phyloP scores from a whole-genome alignment of 2,113 vertebrate species.

The Mohoua ochrocephala region DNA sequence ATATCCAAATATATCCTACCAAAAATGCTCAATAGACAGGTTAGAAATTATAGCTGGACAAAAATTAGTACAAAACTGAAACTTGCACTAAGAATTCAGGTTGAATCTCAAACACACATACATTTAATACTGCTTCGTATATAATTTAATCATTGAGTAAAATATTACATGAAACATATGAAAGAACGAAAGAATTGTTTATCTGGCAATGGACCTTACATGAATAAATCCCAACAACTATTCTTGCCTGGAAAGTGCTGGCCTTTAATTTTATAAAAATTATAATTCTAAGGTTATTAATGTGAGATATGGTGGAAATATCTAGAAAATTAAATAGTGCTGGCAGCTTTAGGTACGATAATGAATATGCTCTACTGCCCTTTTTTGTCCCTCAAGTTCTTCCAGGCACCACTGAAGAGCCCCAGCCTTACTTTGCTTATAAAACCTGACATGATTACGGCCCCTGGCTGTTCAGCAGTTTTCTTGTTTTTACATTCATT shows the following conservation, averaged over 20 bases:
- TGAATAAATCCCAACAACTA: neutral
- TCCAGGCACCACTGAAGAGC: neutral
- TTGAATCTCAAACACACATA: neutral
- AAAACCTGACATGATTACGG: constrained; percentile 25
- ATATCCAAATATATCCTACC: neutral
- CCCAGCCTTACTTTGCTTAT: neutral
- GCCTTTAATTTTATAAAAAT: neutral
- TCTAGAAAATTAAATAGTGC: neutral
- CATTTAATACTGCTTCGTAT: neutral
- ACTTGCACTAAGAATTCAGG: neutral
- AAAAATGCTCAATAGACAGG: neutral
- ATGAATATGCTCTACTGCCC: neutral
- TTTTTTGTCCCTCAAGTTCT: neutral
- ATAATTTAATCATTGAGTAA: neutral
- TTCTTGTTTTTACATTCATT: neutral
- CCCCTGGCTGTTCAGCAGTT: neutral
- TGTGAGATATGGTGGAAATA: neutral
- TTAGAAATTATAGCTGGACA: neutral
- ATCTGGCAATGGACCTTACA: neutral
- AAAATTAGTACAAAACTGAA: neutral
- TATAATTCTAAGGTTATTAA: neutral
- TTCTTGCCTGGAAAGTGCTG: neutral
- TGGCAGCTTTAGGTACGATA: neutral
- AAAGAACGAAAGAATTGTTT: neutral
- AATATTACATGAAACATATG: neutral